phyloP scores from a whole-genome alignment of 2,888 invertebrate genomes.

The Metopia argyrocephala region DNA sequence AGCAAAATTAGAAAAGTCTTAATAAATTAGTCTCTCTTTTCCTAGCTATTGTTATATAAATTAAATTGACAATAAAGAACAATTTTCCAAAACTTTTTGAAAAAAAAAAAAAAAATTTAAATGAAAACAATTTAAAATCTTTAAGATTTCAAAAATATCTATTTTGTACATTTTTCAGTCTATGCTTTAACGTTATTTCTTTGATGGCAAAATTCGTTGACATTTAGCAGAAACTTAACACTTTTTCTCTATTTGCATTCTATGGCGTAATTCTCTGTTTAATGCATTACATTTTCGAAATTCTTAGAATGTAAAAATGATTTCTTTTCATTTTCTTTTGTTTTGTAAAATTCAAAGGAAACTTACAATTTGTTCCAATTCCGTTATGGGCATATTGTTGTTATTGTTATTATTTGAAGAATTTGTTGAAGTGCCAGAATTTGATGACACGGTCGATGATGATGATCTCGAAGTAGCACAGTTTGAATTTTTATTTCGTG shows the following conservation, averaged over 20 bases:
- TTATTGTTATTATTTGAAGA: constrained; percentile 77
- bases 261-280: not conserved
- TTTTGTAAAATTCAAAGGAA: not conserved
- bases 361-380: constrained; percentile 85
- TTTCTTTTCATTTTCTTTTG: not conserved
- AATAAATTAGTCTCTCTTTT: no score
- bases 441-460: constrained; percentile 77
- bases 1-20: no score
- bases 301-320: not conserved
- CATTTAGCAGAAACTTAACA: no score
- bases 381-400: constrained; percentile 81
- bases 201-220: no score
- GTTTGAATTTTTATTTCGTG: constrained; percentile 79
- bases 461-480: constrained; percentile 79
- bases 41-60: no score
- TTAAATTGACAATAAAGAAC: no score
- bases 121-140: no score
- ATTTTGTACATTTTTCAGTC: no score
- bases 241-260: not conserved
- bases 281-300: not conserved
- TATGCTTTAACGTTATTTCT: no score
- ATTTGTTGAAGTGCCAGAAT: constrained; percentile 69
- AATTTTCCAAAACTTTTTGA: no score
- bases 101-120: no score
- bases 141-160: no score